phyloP scores from a whole-genome alignment of 2,888 invertebrate species.

The Scaptomyza flava region DNA sequence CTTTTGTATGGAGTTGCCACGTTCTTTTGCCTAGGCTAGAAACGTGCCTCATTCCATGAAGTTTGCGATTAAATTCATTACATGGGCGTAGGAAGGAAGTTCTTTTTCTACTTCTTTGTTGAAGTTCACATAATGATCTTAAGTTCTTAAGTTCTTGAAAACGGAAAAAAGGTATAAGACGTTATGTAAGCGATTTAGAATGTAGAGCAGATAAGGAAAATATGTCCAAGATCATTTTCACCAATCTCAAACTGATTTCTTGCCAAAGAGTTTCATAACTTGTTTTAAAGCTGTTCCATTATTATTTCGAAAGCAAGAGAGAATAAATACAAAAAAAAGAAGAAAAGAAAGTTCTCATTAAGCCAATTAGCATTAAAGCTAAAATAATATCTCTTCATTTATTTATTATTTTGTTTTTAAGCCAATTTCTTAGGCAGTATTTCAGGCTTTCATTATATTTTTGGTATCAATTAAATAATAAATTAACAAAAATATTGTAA shows the following conservation, averaged over 20 bases:
- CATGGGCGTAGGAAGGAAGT: constrained; percentile 53
- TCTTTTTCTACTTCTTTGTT: constrained; percentile 6
- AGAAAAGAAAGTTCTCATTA: constrained; percentile 3
- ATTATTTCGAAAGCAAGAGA: neutral
- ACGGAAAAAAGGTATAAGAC: neutral
- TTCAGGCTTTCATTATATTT: constrained; percentile 9
- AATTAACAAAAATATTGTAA: neutral
- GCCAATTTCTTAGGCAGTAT: neutral
- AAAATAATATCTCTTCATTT: no score
- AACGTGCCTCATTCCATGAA: constrained; percentile 57
- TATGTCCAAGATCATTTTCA: neutral
- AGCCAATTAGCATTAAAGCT: neutral
- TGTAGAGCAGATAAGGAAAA: neutral
- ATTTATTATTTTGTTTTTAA: neutral
- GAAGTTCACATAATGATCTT: constrained; percentile 28
- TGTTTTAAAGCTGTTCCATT: neutral
- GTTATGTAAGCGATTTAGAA: constrained; percentile 1
- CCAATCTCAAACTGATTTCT: neutral
- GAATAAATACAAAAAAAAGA: neutral
- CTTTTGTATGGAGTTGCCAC: constrained; percentile 59
- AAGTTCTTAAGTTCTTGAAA: constrained; percentile 7
- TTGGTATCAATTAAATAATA: constrained; percentile 18
- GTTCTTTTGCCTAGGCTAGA: constrained; percentile 70
- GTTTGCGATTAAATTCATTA: constrained; percentile 67
- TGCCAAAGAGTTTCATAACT: neutral